Conservation (phyloP, 23 tunicate genomes). For the Styela plicata region DNA sequence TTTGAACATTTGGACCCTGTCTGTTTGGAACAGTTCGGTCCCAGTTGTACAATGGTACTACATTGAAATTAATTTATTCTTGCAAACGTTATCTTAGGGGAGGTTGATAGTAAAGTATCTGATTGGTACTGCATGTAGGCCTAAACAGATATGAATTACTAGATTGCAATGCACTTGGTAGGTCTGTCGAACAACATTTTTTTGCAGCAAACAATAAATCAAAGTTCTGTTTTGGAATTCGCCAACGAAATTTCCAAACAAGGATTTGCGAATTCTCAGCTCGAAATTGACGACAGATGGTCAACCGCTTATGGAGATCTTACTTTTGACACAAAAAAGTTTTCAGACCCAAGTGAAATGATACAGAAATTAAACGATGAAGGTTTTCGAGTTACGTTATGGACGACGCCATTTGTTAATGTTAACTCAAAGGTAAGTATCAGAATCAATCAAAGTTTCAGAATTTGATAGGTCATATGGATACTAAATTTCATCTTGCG, state of each 20-base stretch:
- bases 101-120: no score
- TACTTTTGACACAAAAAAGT: constrained; percentile 68
- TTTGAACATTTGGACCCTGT: background rate
- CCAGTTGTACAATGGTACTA: no score
- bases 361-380: constrained; percentile 48
- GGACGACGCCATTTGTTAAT: constrained; percentile 93
- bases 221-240: background rate
- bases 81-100: no score
- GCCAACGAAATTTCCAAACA: constrained; percentile 8
- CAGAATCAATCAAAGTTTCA: no score
- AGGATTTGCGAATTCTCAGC: constrained; percentile 15
- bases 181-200: no score
- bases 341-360: constrained; percentile 62
- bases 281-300: constrained; percentile 37
- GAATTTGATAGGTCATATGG: no score
- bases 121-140: no score
- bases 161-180: no score
- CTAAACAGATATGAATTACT: no score
- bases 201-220: background rate
- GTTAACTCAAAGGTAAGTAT: constrained; percentile 4
- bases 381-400: constrained; percentile 73
- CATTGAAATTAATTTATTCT: no score
- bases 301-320: constrained; percentile 57
- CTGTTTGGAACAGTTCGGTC: no score
- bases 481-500: no score